Percentiles rank a stretch among this genome's conserved stretches.
These are phyloP conservation scores for Ibycter americanus DNA, from an alignment of 2,797 vertebrate genomes.

Conservation along the genomic window DNA sequence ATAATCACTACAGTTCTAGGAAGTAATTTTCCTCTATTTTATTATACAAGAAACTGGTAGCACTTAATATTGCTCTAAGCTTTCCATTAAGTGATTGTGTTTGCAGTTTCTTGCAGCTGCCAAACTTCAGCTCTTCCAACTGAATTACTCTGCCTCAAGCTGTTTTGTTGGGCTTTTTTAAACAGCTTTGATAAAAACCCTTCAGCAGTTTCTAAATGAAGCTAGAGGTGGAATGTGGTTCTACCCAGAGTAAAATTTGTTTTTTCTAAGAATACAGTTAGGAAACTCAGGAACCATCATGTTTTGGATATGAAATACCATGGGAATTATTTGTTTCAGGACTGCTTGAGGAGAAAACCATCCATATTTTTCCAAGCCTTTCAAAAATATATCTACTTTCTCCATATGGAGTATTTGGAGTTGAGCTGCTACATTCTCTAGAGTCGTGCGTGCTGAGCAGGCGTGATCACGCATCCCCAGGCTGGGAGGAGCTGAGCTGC, in stretches of 20 bases:
- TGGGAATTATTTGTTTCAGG: not conserved
- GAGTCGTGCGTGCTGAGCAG: not conserved
- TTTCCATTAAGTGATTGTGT: not conserved
- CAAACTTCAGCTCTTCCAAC: not conserved
- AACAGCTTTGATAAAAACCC: not conserved
- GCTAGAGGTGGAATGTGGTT: not conserved
- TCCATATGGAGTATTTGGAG: not conserved
- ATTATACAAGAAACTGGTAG: not conserved
- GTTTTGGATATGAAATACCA: not conserved
- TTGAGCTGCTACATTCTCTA: not conserved
- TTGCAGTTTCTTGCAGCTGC: not conserved
- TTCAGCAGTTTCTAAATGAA: not conserved
- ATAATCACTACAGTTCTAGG: not conserved
- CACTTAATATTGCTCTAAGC: not conserved
- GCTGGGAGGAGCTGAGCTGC: not conserved
- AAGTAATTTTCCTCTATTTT: not conserved
- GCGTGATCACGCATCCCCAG: accelerated
- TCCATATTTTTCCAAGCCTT: not conserved
- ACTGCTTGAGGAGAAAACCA: not conserved
- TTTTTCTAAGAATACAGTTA: not conserved
- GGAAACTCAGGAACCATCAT: not conserved
- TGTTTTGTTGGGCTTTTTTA: not conserved
- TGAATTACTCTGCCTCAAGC: not conserved
- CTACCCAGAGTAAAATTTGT: not conserved
- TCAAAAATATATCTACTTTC: not conserved